phyloP scores from a whole-genome alignment of 2,888 invertebrate genomes.

The Adelphocoris suturalis region DNA sequence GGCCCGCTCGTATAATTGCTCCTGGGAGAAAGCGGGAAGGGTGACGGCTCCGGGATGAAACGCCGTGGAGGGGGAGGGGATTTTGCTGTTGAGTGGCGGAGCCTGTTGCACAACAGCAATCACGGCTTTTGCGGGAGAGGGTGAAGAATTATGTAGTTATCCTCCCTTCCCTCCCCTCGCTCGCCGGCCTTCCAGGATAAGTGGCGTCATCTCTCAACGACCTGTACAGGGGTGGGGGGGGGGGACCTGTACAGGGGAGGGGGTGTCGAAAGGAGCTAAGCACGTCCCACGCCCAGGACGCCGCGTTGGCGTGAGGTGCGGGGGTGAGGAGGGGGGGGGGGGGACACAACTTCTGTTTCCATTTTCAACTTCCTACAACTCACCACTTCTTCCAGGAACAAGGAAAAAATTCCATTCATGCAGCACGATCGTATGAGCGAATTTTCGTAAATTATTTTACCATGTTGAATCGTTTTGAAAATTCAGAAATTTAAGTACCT shows the following conservation, averaged over 20 bases:
- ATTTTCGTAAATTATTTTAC: no score
- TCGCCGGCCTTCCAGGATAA: slow-evolving; percentile 28
- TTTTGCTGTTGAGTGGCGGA: slow-evolving; percentile 10
- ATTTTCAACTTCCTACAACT: no score
- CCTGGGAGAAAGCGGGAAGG: slow-evolving; percentile 35
- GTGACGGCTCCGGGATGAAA: not conserved
- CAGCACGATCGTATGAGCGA: no score
- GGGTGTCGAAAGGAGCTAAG: not conserved
- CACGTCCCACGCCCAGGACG: not conserved
- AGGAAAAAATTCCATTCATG: no score
- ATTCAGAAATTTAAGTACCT: no score
- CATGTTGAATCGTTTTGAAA: no score
- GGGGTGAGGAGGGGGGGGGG: no score
- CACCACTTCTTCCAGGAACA: no score
- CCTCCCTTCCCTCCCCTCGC: not conserved
- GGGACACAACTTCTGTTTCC: no score
- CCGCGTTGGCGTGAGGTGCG: no score
- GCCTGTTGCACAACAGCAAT: slow-evolving; percentile 50
- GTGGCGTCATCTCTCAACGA: slow-evolving; percentile 50
- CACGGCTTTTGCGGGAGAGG: not conserved
- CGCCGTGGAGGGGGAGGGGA: not conserved
- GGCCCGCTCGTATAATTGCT: slow-evolving; percentile 70
- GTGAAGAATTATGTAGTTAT: slow-evolving; percentile 50
- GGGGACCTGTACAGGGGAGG: not conserved
- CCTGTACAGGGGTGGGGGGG: not conserved